Conservation (phyloP, 2,888 invertebrate species). For the Plebejus anna region DNA sequence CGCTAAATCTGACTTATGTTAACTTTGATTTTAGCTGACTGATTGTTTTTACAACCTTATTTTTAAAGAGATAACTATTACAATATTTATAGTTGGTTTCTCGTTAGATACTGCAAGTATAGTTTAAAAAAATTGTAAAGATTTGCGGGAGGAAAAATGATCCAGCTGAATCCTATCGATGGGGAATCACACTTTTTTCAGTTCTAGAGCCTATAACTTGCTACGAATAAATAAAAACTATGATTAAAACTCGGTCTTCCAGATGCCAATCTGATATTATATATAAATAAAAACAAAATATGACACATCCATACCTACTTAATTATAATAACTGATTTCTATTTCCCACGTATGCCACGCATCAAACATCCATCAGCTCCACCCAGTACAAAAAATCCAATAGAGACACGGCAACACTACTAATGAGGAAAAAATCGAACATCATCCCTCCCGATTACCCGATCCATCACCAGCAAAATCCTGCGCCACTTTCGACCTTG, state of each 20-base stretch:
- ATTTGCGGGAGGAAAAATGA: too few relatives aligned
- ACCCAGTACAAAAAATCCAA: conserved; percentile 32
- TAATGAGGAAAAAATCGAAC: conserved; percentile 51
- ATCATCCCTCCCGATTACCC: conserved; percentile 51
- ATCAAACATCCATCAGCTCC: background rate
- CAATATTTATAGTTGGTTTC: too few relatives aligned
- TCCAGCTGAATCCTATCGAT: too few relatives aligned
- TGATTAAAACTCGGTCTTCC: too few relatives aligned
- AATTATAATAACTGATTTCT: background rate
- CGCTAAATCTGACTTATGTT: background rate
- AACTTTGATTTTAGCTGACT: background rate
- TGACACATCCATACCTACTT: background rate
- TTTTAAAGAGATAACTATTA: too few relatives aligned
- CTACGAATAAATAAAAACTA: too few relatives aligned
- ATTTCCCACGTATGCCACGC: background rate
- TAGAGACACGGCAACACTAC: conserved; percentile 37
- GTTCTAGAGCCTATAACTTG: too few relatives aligned
- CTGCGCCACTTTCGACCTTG: conserved; percentile 20
- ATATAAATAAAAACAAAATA: background rate
- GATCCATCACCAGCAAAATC: conserved; percentile 52
- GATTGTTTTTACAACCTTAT: too few relatives aligned
- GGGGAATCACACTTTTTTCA: too few relatives aligned
- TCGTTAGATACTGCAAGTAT: too few relatives aligned
- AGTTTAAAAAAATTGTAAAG: too few relatives aligned
- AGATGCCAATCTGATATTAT: too few relatives aligned